Evolutionary conservation across 2,888 invertebrate species (phyloP).

Genomic region (Diaphora mendica): DNA sequence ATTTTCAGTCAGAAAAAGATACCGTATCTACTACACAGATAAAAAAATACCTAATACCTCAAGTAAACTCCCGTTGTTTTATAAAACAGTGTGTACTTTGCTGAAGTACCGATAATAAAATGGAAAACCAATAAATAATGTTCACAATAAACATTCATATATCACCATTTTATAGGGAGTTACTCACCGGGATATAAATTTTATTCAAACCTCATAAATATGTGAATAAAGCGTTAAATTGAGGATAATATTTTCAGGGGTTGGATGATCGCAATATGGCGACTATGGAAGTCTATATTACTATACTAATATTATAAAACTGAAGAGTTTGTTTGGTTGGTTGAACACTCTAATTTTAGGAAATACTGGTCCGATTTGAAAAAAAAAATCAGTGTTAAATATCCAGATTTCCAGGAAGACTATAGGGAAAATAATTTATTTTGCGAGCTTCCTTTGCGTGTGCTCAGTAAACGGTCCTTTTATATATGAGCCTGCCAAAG

Average conservation of each 20-base stretch:
- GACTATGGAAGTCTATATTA: not conserved
- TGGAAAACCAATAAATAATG: conserved; percentile 29
- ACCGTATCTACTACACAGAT: not conserved
- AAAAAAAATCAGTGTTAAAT: no score
- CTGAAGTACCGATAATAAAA: conserved; percentile 22
- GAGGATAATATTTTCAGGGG: conserved; percentile 13
- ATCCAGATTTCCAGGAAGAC: no score
- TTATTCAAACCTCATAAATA: conserved; percentile 25
- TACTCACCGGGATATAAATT: conserved; percentile 31
- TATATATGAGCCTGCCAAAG: no score
- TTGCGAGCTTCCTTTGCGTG: no score
- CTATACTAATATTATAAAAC: not conserved
- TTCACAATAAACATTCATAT: conserved; percentile 22
- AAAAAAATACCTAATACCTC: not conserved
- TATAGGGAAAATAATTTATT: no score
- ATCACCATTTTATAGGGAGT: conserved; percentile 34
- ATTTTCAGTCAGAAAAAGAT: not conserved
- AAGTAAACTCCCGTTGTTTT: not conserved
- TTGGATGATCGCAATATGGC: not conserved
- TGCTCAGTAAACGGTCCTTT: no score
- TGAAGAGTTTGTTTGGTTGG: not conserved
- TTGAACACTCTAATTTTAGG: not conserved
- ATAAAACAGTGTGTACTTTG: not conserved
- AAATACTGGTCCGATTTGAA: no score
- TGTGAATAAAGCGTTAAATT: conserved; percentile 17